Percentiles rank a stretch among this genome's conserved stretches.
phyloP scores from a whole-genome alignment of 2,888 invertebrate genomes.

The Stenchaetothrips biformis region DNA sequence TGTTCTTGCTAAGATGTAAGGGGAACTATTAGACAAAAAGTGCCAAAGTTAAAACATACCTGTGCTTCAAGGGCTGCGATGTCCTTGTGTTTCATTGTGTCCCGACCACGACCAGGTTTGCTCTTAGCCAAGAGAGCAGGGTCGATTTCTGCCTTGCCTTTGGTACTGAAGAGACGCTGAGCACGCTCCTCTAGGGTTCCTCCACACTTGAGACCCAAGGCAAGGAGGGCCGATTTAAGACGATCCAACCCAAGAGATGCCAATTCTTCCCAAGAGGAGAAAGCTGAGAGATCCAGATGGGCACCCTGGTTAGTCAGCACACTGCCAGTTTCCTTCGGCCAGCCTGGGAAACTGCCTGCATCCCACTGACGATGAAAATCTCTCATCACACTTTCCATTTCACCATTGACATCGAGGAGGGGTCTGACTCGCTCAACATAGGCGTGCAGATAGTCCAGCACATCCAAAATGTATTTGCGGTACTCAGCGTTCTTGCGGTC shows the following conservation, averaged over 20 bases:
- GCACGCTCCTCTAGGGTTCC: constrained; percentile 97
- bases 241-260: constrained; percentile 95
- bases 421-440: constrained; percentile 82
- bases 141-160: constrained; percentile 89
- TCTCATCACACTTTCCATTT: constrained; percentile 69
- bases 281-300: constrained; percentile 95
- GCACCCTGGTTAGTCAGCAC: constrained; percentile 93
- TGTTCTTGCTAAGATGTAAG: not conserved
- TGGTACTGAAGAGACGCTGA: constrained; percentile 90
- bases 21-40: constrained; percentile 22
- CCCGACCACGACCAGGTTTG: constrained; percentile 61
- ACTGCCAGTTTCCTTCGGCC: constrained; percentile 94
- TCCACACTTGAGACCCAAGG: constrained; percentile 94
- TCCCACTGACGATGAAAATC: constrained; percentile 87
- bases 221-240: constrained; percentile 94
- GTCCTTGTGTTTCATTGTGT: constrained; percentile 72
- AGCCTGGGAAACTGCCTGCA: constrained; percentile 84
- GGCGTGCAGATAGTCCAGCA: constrained; percentile 80
- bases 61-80: constrained; percentile 85
- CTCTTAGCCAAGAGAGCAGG: constrained; percentile 87
- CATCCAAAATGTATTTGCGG: constrained; percentile 72
- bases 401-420: constrained; percentile 71
- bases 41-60: constrained; percentile 50
- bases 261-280: constrained; percentile 94
- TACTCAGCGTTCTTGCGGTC: constrained; percentile 85